Evolutionary conservation across 2,797 vertebrate species (phyloP), one percentile per base, ranked within the genome.

Genomic region (Tolypeutes matacus): DNA sequence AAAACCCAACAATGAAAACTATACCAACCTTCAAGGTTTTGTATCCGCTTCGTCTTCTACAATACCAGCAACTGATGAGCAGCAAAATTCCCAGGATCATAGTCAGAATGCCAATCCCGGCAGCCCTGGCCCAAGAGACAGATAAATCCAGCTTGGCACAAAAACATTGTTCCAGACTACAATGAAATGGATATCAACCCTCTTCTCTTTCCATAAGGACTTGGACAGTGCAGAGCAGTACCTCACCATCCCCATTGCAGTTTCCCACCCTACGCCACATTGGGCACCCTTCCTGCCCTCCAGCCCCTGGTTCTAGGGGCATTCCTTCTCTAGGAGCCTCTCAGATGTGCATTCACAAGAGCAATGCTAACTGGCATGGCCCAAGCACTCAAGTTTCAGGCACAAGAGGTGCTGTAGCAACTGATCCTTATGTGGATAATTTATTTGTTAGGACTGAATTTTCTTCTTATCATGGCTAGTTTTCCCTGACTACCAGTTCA

Each of bases 11-110:
- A 27, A 27, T 11, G n/a, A 34, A 25, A 82, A 70, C 18, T 6
- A 1, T 53, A 91, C 98, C 98, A 98, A 99, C 99, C 98, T 92
- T 96, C 96, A 99, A 98, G 67, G 98, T 98, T 98, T 98, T 99
- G 97, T 99, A 99, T 89, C 99, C 99, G 23, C 97, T 99, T 78
- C 99, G 98, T 95, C 98, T 99, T 97, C 98, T 99, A 93, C 99
- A 99, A 96, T 99, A 99, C 99, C 99, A 99, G 96, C 99, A 99
- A 89, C 99, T 98, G 76, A 99, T 97, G 73, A 99, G 98, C 91
- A 99, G 95, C 87, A 99, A 98, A 92, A 98, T 98, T 34, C 98
- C 99, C 90, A 99, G 98, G 96, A 99, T 98, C 93, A 99, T 97
- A 72, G 98, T 98, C 97, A 99, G 98, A 91, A 99, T 97, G 94